Percentiles rank a stretch among this genome's conserved stretches.
Conservation (phyloP, 2,797 vertebrate species). For the Crenichthys baileyi region DNA sequence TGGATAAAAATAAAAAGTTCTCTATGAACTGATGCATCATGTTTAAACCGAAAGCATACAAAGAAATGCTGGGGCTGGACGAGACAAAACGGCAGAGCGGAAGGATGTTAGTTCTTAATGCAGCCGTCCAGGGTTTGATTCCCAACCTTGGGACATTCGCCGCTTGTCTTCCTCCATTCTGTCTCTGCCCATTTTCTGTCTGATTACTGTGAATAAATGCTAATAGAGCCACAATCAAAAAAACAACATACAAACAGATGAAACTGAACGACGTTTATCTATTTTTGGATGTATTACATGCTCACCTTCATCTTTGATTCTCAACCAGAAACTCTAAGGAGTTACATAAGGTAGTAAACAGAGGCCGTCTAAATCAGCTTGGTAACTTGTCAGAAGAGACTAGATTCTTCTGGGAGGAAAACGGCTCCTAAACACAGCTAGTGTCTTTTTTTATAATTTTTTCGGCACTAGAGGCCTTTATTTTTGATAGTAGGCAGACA, state of each 20-base stretch:
- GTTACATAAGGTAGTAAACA: no score
- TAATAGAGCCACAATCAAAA: neutral
- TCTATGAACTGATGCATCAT: constrained; percentile 16
- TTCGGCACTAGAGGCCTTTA: no score
- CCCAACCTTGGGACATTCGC: neutral
- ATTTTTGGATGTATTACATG: constrained; percentile 27
- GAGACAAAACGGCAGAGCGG: neutral
- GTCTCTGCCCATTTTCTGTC: neutral
- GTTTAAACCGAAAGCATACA: constrained; percentile 34
- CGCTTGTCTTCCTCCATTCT: neutral
- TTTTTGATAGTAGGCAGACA: no score
- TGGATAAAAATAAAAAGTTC: constrained; percentile 21
- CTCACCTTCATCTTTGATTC: neutral
- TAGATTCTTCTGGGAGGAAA: neutral
- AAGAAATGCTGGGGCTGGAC: constrained; percentile 4
- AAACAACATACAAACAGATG: constrained; percentile 24
- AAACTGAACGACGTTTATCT: neutral
- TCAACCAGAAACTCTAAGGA: no score
- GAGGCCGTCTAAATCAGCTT: neutral
- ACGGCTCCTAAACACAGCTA: neutral
- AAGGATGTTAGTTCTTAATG: neutral
- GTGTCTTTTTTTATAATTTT: no score
- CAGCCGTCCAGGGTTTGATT: neutral
- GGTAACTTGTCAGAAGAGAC: neutral
- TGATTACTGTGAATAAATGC: neutral